Evolutionary conservation across 2,113 vertebrate species (phyloP), one percentile per base, ranked within the genome.

Genomic region (Thalassarche chlororhynchos): DNA sequence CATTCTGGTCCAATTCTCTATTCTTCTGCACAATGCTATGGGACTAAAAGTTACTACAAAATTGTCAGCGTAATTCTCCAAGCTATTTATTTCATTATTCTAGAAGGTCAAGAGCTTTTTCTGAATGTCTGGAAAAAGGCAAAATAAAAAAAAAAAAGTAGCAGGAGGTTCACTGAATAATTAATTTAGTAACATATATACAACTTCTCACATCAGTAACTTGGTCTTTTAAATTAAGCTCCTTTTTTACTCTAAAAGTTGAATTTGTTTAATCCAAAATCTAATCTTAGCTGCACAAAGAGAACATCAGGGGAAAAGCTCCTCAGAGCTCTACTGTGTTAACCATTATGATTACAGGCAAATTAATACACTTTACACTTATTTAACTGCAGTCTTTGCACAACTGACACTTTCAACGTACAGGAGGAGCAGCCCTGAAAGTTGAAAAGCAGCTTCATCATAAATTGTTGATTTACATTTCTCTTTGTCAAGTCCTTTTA

Each of bases 401-500:
- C 46, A 52, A 89, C 79, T 96, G 91, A 90, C 83, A 88, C 93
- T 97, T 98, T 62, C 14, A 81, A 90, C 10, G 6, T 36, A 77
- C 19, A 62, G 60, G 84, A 95, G 92, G 16, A 96, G 77, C 42
- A 83, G 51, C 80, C 77, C 65, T 70, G 89, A 83, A 95, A 96
- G 69, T 49, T 96, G 93, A 97, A 95, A 96, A 95, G 72, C 32
- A 93, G 79, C 47, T 97, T 98, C 54, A 94, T 90, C 75, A 49
- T 57, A 85, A 96, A 89, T 58, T 86, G 64, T 82, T 95, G 84
- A 89, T 93, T 96, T 96, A 86, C 79, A 93, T 96, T 98, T 98
- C 49, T 80, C 24, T 61, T 72, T 95, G 40, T 77, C 38, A 69
- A 76, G 12, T 66, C 34, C 8, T 93, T 31, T 75, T 49, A 95